A percentile compares a stretch with the other conserved stretches of the same genome.
Evolutionary conservation across 2,113 vertebrate species (phyloP).

Genomic region (Condylura cristata): DNA sequence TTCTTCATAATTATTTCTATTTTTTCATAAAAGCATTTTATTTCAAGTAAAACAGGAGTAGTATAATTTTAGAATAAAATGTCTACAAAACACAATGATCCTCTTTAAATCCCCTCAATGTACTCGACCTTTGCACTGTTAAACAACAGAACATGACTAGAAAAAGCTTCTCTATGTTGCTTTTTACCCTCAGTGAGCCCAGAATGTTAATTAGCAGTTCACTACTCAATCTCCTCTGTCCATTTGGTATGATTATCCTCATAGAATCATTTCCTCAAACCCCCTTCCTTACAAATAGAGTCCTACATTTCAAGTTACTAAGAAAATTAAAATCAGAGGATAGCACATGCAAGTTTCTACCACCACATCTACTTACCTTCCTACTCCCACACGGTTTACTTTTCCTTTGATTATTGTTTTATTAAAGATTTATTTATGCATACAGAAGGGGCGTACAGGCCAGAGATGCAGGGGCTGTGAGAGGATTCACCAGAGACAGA

Average conservation of each 20-base stretch:
- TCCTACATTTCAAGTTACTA: not conserved
- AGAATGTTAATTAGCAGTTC: not conserved
- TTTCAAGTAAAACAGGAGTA: not conserved
- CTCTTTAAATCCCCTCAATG: not conserved
- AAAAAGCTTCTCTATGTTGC: not conserved
- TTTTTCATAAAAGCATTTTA: not conserved
- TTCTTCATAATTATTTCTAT: not conserved
- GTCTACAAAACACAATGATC: not conserved
- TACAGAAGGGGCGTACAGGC: too few species aligned
- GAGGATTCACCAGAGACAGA: too few species aligned
- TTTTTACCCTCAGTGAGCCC: not conserved
- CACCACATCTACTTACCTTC: not conserved
- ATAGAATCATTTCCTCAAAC: not conserved
- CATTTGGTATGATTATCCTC: not conserved
- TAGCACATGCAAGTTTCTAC: not conserved
- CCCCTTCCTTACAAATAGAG: not conserved
- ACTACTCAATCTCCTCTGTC: not conserved
- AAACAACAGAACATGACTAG: not conserved
- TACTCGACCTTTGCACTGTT: too few species aligned
- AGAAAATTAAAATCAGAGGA: not conserved
- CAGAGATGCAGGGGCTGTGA: too few species aligned
- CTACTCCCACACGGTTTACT: not conserved
- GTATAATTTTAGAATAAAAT: not conserved
- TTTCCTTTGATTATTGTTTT: too few species aligned
- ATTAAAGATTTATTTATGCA: too few species aligned